These are phyloP conservation scores for Orthosia cruda DNA, from an alignment of 2,888 invertebrate species.

Conservation along the genomic window DNA sequence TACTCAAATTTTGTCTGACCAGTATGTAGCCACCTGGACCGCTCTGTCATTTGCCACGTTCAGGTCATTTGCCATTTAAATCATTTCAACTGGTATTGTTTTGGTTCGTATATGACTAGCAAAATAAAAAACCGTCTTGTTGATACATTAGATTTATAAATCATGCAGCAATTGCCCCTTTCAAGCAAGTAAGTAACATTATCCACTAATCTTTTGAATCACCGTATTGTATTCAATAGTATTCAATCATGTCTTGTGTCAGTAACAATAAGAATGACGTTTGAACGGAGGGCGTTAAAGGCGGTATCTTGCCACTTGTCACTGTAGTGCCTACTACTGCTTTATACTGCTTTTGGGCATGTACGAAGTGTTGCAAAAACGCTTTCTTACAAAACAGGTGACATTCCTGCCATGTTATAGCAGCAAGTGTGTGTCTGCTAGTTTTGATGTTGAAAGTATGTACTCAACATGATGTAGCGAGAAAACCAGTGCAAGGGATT, in stretches of 20 bases:
- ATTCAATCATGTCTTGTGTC: slow-evolving; percentile 20
- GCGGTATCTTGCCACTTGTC: neutral
- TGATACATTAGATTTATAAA: neutral
- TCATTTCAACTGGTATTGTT: neutral
- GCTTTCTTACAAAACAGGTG: neutral
- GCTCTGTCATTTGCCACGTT: no score
- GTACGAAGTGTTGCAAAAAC: neutral
- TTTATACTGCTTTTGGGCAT: slow-evolving; percentile 5
- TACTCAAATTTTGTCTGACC: no score
- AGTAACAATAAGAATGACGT: neutral
- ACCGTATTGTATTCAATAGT: neutral
- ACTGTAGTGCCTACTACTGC: neutral
- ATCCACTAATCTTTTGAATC: neutral
- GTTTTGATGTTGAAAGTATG: neutral
- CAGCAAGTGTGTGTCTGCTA: neutral
- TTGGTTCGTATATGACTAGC: no score
- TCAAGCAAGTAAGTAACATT: neutral
- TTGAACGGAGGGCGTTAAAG: slow-evolving; percentile 2
- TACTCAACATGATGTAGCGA: neutral
- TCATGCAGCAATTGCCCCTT: neutral
- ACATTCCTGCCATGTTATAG: neutral
- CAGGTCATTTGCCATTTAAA: neutral
- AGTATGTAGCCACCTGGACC: no score
- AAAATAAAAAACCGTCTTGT: no score
- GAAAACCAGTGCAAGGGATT: neutral